phyloP scores from a whole-genome alignment of 2,113 vertebrate genomes.

The Gymnogyps californianus region DNA sequence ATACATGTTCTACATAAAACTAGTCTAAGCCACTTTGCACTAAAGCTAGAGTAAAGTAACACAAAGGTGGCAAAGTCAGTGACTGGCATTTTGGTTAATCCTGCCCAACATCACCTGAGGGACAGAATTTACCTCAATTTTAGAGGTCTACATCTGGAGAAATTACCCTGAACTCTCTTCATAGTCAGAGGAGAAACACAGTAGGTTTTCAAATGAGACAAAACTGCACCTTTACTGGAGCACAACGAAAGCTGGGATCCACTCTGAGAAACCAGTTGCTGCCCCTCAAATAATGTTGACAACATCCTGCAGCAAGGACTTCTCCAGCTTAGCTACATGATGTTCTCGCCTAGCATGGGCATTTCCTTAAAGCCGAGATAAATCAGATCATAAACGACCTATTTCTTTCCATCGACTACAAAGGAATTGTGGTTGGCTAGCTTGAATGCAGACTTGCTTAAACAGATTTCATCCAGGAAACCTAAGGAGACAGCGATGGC shows the following conservation, averaged over 20 bases:
- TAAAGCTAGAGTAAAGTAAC: background rate
- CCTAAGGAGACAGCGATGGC: background rate
- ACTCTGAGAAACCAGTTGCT: background rate
- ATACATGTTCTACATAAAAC: background rate
- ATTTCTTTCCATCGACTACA: background rate
- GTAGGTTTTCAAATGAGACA: background rate
- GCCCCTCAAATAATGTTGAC: background rate
- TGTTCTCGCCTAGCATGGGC: background rate
- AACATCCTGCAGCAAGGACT: background rate
- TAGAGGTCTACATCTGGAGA: background rate
- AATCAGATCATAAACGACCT: background rate
- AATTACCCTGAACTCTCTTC: background rate
- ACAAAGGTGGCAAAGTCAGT: conserved; percentile 1
- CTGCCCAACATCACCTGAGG: background rate
- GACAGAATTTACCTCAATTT: background rate
- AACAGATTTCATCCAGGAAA: background rate
- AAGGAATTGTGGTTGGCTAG: background rate
- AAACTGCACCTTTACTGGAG: background rate
- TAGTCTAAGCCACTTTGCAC: background rate
- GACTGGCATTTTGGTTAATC: background rate
- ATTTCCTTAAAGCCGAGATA: background rate
- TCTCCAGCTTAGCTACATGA: background rate
- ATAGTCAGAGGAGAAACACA: background rate
- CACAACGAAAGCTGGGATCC: background rate
- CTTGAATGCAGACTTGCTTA: background rate